phyloP scores from a whole-genome alignment of 2,797 vertebrate species.

The Pipistrellus pipistrellus region DNA sequence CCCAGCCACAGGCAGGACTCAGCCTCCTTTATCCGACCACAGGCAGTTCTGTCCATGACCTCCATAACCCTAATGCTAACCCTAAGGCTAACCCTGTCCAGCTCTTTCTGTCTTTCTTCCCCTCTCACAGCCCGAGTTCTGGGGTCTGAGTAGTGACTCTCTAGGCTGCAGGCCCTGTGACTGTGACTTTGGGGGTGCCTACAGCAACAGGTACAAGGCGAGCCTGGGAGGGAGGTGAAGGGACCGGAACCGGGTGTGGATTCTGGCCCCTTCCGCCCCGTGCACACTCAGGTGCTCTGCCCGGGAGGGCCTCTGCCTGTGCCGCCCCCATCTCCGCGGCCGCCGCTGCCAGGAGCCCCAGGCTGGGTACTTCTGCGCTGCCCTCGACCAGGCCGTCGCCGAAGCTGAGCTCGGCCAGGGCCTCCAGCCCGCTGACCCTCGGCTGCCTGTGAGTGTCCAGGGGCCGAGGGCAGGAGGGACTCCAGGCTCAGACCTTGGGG shows the following conservation, averaged over 20 bases:
- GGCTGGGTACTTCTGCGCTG: constrained; percentile 91
- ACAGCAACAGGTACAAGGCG: constrained; percentile 91
- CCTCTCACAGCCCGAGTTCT: constrained; percentile 92
- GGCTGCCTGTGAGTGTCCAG: constrained; percentile 89
- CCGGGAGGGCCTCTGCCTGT: constrained; percentile 93
- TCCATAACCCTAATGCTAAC: not conserved
- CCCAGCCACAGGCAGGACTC: not conserved
- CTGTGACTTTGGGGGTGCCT: constrained; percentile 94
- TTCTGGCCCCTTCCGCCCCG: not conserved
- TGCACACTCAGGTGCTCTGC: constrained; percentile 89
- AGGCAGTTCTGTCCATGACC: not conserved
- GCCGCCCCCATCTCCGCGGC: constrained; percentile 91
- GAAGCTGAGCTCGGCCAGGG: constrained; percentile 90
- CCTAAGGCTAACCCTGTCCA: not conserved
- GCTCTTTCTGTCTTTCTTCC: not conserved
- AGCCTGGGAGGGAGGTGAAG: not conserved
- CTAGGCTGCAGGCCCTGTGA: constrained; percentile 92
- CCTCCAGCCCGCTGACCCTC: constrained; percentile 87
- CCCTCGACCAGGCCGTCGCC: constrained; percentile 92
- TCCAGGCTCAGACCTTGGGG: not conserved
- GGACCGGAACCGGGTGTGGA: not conserved
- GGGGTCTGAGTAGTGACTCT: constrained; percentile 93
- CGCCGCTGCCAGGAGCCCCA: constrained; percentile 92
- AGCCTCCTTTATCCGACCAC: not conserved
- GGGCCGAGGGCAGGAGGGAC: not conserved